Conservation (phyloP, 2,797 vertebrate genomes). For the Smutsia gigantea region DNA sequence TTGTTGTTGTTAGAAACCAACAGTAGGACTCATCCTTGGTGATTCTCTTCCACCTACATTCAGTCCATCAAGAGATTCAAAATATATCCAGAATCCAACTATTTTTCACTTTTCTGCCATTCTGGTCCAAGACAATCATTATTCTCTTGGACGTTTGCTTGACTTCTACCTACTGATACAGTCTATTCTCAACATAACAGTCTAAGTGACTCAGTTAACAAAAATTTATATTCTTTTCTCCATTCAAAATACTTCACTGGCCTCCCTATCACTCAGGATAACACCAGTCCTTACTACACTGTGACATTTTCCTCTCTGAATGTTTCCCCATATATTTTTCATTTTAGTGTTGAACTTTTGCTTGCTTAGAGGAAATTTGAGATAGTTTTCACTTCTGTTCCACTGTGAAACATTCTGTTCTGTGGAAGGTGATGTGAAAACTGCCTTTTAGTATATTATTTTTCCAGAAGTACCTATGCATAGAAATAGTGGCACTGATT, state of each 20-base stretch:
- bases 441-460: not conserved
- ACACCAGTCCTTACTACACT: not conserved
- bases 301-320: not conserved
- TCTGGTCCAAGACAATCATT: not conserved
- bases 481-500: not conserved
- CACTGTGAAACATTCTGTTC: not conserved
- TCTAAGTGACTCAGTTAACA: not conserved
- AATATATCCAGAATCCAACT: not conserved
- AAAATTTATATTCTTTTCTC: not conserved
- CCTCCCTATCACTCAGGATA: not conserved
- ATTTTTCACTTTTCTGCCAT: not conserved
- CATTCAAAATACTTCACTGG: not conserved
- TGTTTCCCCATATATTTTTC: not conserved
- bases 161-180: not conserved
- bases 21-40: not conserved
- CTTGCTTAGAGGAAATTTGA: not conserved
- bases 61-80: not conserved
- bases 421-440: not conserved
- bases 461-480: not conserved
- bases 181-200: not conserved
- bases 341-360: not conserved
- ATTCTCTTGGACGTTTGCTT: not conserved
- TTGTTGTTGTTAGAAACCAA: not conserved
- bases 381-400: not conserved
- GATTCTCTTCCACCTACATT: not conserved